Evolutionary conservation across 1,140 invertebrate genomes (phyloP).

Genomic region (Proales similis): DNA sequence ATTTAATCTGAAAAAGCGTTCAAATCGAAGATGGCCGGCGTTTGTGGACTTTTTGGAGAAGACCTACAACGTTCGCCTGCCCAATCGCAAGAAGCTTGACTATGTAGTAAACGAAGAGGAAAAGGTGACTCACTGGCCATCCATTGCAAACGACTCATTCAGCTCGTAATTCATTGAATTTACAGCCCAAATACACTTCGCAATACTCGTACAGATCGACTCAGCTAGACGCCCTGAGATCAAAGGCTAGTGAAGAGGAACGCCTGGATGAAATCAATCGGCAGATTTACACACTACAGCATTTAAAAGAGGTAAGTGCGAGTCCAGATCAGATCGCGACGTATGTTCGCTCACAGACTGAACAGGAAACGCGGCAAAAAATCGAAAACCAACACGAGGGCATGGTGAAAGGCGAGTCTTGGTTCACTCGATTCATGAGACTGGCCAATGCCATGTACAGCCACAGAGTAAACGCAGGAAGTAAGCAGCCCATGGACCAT

Average conservation of each 20-base stretch:
- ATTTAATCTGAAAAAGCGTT: too few relatives aligned
- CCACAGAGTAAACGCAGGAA: slow-evolving; percentile 24
- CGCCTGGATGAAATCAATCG: slow-evolving; percentile 25
- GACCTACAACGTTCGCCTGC: slow-evolving; percentile 18
- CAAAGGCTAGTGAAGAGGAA: slow-evolving; percentile 31
- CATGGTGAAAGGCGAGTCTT: slow-evolving; percentile 32
- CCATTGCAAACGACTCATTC: too few relatives aligned
- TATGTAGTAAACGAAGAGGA: slow-evolving; percentile 28
- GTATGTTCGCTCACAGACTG: too few relatives aligned
- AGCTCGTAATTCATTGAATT: too few relatives aligned
- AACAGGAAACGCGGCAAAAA: slow-evolving; percentile 21
- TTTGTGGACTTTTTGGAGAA: slow-evolving; percentile 38
- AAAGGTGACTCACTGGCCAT: too few relatives aligned
- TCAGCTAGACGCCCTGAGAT: slow-evolving; percentile 28
- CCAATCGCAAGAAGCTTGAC: slow-evolving; percentile 27
- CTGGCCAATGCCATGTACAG: slow-evolving; percentile 35
- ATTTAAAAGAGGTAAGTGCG: too few relatives aligned
- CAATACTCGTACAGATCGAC: slow-evolving; percentile 11
- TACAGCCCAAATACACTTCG: not conserved
- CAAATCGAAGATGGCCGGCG: slow-evolving; percentile 33
- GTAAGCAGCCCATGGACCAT: too few relatives aligned
- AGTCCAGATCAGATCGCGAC: too few relatives aligned
- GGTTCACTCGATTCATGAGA: slow-evolving; percentile 37
- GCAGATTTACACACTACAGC: slow-evolving; percentile 35
- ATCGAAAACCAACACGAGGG: slow-evolving; percentile 18